These are phyloP conservation scores for Triplophysa rosa DNA, from an alignment of 2,113 vertebrate species.

Conservation along the genomic window DNA sequence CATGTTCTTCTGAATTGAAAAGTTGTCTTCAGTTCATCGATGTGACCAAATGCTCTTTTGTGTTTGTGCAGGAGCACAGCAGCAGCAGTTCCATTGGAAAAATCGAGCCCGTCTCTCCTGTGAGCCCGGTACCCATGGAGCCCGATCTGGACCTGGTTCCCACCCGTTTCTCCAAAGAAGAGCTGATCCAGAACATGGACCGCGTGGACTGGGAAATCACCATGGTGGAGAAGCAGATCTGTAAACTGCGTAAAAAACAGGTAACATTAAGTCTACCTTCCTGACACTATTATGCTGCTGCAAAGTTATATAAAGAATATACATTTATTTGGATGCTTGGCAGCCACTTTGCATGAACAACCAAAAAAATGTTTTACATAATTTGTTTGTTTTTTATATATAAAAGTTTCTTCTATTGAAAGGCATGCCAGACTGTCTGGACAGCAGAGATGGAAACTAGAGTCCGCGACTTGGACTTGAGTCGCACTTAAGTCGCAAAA, in stretches of 20 bases:
- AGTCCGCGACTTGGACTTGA: no score
- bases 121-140: conserved; percentile 83
- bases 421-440: background rate
- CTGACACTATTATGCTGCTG: no score
- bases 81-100: conserved; percentile 80
- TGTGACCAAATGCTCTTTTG: background rate
- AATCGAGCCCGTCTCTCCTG: conserved; percentile 89
- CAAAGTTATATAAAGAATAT: no score
- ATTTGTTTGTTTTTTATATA: no score
- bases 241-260: conserved; percentile 97
- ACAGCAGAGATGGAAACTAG: no score
- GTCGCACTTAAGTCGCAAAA: no score
- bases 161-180: conserved; percentile 93
- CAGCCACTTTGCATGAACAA: background rate
- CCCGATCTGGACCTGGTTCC: conserved; percentile 87
- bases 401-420: background rate
- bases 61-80: conserved; percentile 75
- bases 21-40: background rate
- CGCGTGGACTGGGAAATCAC: conserved; percentile 96
- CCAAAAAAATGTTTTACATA: background rate
- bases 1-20: background rate
- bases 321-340: no score
- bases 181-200: conserved; percentile 99
- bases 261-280: conserved; percentile 58
- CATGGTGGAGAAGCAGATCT: conserved; percentile 99